These are phyloP conservation scores for Sesia apiformis DNA, from an alignment of 2,888 invertebrate genomes.

Conservation along the genomic window DNA sequence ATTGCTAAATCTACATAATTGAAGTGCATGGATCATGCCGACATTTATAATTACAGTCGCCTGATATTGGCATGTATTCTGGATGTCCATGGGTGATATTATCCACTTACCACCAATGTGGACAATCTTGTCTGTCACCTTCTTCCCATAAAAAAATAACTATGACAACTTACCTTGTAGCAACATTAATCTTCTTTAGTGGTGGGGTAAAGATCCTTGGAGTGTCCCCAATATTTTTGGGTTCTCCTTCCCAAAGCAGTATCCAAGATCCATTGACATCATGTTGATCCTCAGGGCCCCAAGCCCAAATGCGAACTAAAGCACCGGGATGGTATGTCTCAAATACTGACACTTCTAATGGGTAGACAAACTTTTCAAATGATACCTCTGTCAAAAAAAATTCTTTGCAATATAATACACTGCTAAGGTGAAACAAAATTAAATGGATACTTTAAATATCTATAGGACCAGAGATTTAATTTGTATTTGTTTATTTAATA, in stretches of 20 bases:
- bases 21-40: too few species aligned
- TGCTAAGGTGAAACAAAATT: too few species aligned
- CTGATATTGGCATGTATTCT: too few species aligned
- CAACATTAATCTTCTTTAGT: slow-evolving; percentile 70
- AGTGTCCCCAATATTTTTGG: slow-evolving; percentile 73
- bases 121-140: too few species aligned
- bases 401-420: too few species aligned
- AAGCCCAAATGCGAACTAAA: slow-evolving; percentile 86
- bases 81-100: neutral
- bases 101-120: too few species aligned
- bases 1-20: too few species aligned
- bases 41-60: too few species aligned
- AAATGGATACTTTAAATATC: too few species aligned
- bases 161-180: slow-evolving; percentile 35
- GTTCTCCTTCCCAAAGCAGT: slow-evolving; percentile 84
- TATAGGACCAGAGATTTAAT: too few species aligned
- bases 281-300: slow-evolving; percentile 27
- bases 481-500: too few species aligned
- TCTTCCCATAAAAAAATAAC: too few species aligned
- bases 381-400: slow-evolving; percentile 71
- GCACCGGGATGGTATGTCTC: slow-evolving; percentile 92
- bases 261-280: slow-evolving; percentile 70
- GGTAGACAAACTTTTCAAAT: slow-evolving; percentile 80
- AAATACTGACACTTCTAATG: slow-evolving; percentile 81
- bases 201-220: slow-evolving; percentile 86